Conservation (phyloP, 2,113 vertebrate genomes). For the Xenotilapia flavipinnis region DNA sequence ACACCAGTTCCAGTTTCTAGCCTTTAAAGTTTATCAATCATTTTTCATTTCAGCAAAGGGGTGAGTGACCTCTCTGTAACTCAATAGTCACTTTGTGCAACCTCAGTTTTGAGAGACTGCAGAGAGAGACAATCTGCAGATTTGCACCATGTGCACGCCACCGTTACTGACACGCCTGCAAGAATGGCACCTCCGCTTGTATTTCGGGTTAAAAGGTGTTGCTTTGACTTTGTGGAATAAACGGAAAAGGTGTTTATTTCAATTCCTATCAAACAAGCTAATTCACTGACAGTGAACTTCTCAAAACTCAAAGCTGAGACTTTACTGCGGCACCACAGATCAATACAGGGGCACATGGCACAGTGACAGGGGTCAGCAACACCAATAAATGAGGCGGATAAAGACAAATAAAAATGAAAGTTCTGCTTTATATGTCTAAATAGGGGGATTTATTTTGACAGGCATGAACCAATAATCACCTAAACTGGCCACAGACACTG, state of each 20-base stretch:
- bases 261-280: not conserved
- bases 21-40: not conserved
- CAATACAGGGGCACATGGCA: not conserved
- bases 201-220: not conserved
- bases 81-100: not conserved
- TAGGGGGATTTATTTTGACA: not conserved
- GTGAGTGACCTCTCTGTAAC: not conserved
- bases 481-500: not conserved
- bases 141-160: not conserved
- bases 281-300: not conserved
- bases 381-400: not conserved
- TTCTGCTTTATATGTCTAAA: not conserved
- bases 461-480: not conserved
- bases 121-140: not conserved
- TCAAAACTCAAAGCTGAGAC: not conserved
- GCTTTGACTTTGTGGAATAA: not conserved
- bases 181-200: not conserved
- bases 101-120: not conserved
- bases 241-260: not conserved
- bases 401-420: not conserved
- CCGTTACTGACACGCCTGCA: not conserved
- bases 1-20: not conserved
- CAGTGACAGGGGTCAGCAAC: not conserved
- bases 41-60: not conserved
- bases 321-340: not conserved